A percentile compares a stretch with the other conserved stretches of the same genome.
Evolutionary conservation across 2,888 invertebrate species (phyloP).

Genomic region (Diaphora mendica): DNA sequence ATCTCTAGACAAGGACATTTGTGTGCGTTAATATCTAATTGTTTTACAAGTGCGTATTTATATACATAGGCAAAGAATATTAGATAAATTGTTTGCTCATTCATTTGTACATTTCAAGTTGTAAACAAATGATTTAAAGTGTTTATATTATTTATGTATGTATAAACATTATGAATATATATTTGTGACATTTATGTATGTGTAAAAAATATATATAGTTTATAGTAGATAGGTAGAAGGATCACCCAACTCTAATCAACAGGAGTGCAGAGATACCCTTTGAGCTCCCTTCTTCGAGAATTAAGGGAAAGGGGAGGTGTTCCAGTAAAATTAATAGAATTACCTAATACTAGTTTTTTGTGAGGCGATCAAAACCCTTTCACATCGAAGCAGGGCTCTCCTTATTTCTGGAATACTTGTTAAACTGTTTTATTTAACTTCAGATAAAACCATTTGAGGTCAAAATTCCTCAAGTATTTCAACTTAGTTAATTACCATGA

Average conservation of each 20-base stretch:
- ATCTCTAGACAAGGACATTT: slow-evolving; percentile 20
- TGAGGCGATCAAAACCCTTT: not conserved
- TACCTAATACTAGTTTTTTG: not conserved
- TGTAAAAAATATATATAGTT: too few species aligned
- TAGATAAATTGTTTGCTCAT: not conserved
- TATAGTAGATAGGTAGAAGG: too few species aligned
- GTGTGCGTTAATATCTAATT: not conserved
- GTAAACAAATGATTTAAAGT: not conserved
- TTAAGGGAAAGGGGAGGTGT: too few species aligned
- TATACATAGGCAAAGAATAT: not conserved
- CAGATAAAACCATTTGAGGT: not conserved
- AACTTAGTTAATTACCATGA: not conserved
- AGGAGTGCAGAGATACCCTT: too few species aligned
- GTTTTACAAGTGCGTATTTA: not conserved
- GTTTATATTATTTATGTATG: not conserved
- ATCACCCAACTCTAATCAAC: too few species aligned
- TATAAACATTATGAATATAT: not conserved
- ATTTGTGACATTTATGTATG: too few species aligned
- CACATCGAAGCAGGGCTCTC: not conserved
- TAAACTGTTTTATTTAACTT: not conserved
- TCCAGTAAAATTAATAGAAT: too few species aligned
- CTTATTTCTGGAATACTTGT: not conserved
- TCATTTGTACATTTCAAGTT: not conserved
- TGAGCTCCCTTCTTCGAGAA: too few species aligned
- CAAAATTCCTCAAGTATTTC: not conserved